phyloP scores from a whole-genome alignment of 2,888 invertebrate genomes.

The Lepidochrysops patricia region DNA sequence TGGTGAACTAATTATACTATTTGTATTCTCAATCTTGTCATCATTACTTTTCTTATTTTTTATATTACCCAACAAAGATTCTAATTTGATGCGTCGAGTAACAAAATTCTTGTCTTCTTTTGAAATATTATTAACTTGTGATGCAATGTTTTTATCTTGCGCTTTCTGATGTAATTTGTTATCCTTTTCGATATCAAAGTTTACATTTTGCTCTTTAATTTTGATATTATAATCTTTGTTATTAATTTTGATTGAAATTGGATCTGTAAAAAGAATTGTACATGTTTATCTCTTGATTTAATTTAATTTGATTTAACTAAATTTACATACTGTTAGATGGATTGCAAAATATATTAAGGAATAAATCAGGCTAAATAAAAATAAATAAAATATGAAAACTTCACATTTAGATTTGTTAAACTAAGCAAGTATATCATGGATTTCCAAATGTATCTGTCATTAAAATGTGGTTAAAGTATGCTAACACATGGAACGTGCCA shows the following conservation, averaged over 20 bases:
- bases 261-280: not conserved
- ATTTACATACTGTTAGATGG: too few species aligned
- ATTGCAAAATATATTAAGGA: too few species aligned
- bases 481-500: too few species aligned
- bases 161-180: not conserved
- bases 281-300: too few species aligned
- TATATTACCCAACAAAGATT: conserved; percentile 38
- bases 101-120: conserved; percentile 34
- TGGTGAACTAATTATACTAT: conserved; percentile 6
- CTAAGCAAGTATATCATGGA: too few species aligned
- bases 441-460: too few species aligned
- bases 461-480: too few species aligned
- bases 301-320: too few species aligned
- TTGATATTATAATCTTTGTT: not conserved
- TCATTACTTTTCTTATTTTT: conserved; percentile 30
- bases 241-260: not conserved
- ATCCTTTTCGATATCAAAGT: not conserved
- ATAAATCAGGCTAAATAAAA: too few species aligned
- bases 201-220: not conserved
- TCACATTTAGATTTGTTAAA: too few species aligned
- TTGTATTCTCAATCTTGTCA: not conserved
- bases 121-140: conserved; percentile 17
- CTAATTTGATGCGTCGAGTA: conserved; percentile 46
- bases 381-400: too few species aligned
- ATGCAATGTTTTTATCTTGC: conserved; percentile 10